Conservation (phyloP, 92 coral and sea anemone genomes). For the Diadumene lineata region DNA sequence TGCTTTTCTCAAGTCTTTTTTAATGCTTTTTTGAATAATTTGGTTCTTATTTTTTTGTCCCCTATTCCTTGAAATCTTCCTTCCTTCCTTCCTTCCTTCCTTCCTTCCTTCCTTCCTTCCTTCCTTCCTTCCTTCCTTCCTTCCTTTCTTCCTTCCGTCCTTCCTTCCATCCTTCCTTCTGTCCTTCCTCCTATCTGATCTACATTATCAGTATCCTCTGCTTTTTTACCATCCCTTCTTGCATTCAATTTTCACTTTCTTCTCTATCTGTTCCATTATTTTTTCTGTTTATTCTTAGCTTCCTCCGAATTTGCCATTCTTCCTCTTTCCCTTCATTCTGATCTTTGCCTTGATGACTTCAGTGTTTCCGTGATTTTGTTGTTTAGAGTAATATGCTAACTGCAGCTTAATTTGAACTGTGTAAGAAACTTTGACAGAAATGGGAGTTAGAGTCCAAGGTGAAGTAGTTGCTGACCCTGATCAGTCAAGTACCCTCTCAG, state of each 20-base stretch:
- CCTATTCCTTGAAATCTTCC: neutral
- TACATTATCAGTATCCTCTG: neutral
- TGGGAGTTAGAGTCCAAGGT: slow-evolving; percentile 17
- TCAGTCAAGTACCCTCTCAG: neutral
- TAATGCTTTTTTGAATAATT: too few species aligned
- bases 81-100: neutral
- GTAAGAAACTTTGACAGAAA: slow-evolving; percentile 17
- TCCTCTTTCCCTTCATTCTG: neutral
- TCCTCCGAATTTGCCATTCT: too few species aligned
- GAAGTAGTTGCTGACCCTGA: slow-evolving; percentile 13
- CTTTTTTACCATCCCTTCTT: neutral
- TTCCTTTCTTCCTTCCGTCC: neutral
- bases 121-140: neutral
- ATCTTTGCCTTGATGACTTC: neutral
- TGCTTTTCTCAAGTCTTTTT: too few species aligned
- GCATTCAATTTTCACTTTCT: too few species aligned
- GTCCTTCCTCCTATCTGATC: neutral
- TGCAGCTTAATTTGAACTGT: too few species aligned
- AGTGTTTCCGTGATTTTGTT: neutral
- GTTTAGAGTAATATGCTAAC: neutral
- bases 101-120: neutral
- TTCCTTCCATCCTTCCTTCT: neutral
- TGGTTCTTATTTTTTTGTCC: neutral
- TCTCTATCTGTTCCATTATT: too few species aligned
- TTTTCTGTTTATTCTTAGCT: too few species aligned